Evolutionary conservation across 2,113 vertebrate species (phyloP).

Genomic region (Tupaia chinensis): DNA sequence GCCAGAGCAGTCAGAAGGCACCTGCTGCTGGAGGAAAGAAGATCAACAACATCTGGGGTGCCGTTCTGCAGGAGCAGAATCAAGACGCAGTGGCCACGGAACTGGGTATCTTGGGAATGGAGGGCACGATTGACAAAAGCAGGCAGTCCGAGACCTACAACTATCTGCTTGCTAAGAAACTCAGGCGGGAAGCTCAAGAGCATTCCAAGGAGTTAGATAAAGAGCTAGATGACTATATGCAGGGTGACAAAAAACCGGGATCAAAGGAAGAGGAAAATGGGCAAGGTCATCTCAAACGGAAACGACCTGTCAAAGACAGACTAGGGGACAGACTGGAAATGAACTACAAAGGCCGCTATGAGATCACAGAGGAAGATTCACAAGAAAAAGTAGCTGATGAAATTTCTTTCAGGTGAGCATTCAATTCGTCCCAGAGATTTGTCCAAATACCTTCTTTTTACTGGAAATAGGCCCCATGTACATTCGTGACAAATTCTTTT

Average conservation of each 20-base stretch:
- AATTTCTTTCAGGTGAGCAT: conserved; percentile 93
- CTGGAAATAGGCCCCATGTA: background rate
- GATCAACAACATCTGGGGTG: conserved; percentile 97
- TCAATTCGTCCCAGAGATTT: conserved; percentile 44
- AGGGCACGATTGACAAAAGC: conserved; percentile 93
- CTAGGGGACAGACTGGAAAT: conserved; percentile 93
- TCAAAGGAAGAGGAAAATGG: conserved; percentile 85
- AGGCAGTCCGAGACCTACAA: conserved; percentile 97
- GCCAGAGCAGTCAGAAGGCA: conserved; percentile 80
- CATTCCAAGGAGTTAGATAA: conserved; percentile 90
- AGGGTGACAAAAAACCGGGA: conserved; percentile 82
- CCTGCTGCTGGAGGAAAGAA: conserved; percentile 85
- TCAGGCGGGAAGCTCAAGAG: conserved; percentile 91
- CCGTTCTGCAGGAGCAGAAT: conserved; percentile 95
- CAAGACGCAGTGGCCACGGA: conserved; percentile 95
- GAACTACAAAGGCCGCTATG: conserved; percentile 94
- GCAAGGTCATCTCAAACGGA: conserved; percentile 91
- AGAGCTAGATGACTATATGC: conserved; percentile 95
- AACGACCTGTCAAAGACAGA: conserved; percentile 92
- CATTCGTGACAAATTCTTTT: background rate
- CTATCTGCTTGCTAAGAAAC: conserved; percentile 94
- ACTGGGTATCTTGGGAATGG: conserved; percentile 96
- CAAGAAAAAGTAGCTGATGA: conserved; percentile 95
- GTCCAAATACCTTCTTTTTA: background rate
- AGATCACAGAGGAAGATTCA: conserved; percentile 93